These are phyloP conservation scores for Diadophis punctatus DNA, from an alignment of 2,113 vertebrate genomes.

Conservation along the genomic window DNA sequence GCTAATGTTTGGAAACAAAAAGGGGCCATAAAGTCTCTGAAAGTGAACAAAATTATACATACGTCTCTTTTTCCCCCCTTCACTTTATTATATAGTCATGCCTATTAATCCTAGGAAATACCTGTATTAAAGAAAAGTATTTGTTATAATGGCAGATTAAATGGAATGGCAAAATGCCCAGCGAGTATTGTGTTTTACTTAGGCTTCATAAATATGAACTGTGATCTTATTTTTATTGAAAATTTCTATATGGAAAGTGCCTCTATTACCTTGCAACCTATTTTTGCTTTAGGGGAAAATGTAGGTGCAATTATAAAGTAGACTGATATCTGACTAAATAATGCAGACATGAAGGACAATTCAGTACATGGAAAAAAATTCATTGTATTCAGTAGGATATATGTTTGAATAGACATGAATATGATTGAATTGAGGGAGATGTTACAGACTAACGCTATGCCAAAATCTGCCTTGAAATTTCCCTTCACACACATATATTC, in stretches of 20 bases:
- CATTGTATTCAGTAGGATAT: neutral
- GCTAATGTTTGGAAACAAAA: neutral
- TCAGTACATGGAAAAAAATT: neutral
- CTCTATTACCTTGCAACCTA: neutral
- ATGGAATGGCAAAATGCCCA: neutral
- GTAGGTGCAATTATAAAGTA: neutral
- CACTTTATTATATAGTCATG: conserved; percentile 1
- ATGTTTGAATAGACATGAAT: neutral
- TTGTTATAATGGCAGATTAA: neutral
- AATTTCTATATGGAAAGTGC: neutral
- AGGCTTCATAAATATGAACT: conserved; percentile 5
- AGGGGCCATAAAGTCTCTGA: neutral
- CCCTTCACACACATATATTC: neutral
- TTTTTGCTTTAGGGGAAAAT: neutral
- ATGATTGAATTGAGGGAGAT: neutral
- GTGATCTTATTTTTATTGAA: neutral
- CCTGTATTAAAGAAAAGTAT: conserved; percentile 1
- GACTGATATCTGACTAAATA: neutral
- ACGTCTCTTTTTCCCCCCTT: neutral
- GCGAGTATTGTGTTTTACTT: neutral
- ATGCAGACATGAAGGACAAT: neutral
- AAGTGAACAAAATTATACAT: neutral
- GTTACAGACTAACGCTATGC: neutral
- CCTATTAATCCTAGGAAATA: conserved; percentile 12
- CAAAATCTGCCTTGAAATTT: neutral